Percentiles rank a stretch among this genome's conserved stretches.
These are phyloP conservation scores for Otolemur garnettii DNA, from an alignment of 2,113 vertebrate genomes.

Conservation along the genomic window DNA sequence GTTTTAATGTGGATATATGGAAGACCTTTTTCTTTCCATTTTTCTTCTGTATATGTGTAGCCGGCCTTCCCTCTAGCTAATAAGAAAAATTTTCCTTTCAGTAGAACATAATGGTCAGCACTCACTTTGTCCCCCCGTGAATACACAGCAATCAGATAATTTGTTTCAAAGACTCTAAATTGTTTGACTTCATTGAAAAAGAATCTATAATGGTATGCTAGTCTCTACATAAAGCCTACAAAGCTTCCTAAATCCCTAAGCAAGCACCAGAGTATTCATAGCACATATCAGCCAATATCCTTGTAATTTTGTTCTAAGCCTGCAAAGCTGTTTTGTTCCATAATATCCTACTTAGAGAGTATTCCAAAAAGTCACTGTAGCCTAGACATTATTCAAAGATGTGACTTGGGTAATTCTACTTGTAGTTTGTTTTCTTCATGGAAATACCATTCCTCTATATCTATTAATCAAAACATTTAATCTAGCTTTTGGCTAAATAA, in stretches of 20 bases:
- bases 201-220: slow-evolving; percentile 66
- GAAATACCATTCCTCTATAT: slow-evolving; percentile 5
- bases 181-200: slow-evolving; percentile 73
- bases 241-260: slow-evolving; percentile 73
- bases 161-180: slow-evolving; percentile 77
- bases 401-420: slow-evolving; percentile 28
- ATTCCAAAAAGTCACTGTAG: slow-evolving; percentile 26
- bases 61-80: slow-evolving; percentile 43
- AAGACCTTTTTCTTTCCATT: slow-evolving; percentile 47
- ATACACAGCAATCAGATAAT: slow-evolving; percentile 74
- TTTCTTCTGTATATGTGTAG: background rate
- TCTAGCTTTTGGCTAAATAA: slow-evolving; percentile 39
- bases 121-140: slow-evolving; percentile 62
- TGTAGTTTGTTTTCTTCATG: slow-evolving; percentile 22
- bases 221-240: slow-evolving; percentile 63
- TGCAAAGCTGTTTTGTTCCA: slow-evolving; percentile 63
- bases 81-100: slow-evolving; percentile 68
- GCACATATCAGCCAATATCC: slow-evolving; percentile 54
- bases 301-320: slow-evolving; percentile 76
- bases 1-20: slow-evolving; percentile 21
- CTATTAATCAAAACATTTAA: slow-evolving; percentile 54
- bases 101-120: slow-evolving; percentile 28
- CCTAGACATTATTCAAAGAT: slow-evolving; percentile 40
- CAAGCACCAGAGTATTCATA: slow-evolving; percentile 63
- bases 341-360: slow-evolving; percentile 52